phyloP scores from a whole-genome alignment of 2,888 invertebrate genomes.

The Dorcus hopei region DNA sequence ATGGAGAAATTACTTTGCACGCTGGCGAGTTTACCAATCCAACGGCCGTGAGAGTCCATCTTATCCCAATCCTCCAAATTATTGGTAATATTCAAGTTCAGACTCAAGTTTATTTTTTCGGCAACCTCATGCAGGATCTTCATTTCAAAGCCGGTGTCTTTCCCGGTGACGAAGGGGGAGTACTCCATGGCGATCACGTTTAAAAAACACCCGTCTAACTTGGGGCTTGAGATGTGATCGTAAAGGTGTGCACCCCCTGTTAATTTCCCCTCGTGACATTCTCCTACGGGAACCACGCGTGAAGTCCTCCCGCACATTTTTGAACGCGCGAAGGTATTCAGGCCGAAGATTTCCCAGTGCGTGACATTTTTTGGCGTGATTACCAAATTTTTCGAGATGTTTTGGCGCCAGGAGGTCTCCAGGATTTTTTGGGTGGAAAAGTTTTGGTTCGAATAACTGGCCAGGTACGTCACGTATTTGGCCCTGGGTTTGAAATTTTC shows the following conservation, averaged over 20 bases:
- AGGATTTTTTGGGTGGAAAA: constrained; percentile 13
- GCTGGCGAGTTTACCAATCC: constrained; percentile 54
- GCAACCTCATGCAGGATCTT: constrained; percentile 25
- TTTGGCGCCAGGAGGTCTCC: not conserved
- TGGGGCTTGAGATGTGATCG: not conserved
- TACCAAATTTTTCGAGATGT: constrained; percentile 21
- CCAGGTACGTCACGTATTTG: constrained; percentile 17
- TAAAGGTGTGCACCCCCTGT: constrained; percentile 6
- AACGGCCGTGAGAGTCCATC: constrained; percentile 45
- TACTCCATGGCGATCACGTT: constrained; percentile 25
- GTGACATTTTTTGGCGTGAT: constrained; percentile 17
- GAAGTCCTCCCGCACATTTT: constrained; percentile 18
- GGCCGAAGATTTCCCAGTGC: constrained; percentile 21
- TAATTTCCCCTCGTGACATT: constrained; percentile 20
- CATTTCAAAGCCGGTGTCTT: constrained; percentile 29
- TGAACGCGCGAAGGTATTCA: constrained; percentile 11
- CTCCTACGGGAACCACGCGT: constrained; percentile 10
- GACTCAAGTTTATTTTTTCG: constrained; percentile 26
- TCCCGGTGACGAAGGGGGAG: constrained; percentile 33
- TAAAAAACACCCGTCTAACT: constrained; percentile 25
- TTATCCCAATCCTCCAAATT: constrained; percentile 52
- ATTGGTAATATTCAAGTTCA: constrained; percentile 41
- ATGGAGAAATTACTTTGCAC: constrained; percentile 49
- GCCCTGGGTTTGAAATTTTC: constrained; percentile 17
- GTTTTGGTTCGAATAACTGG: constrained; percentile 9